Evolutionary conservation across 2,113 vertebrate species (phyloP), one percentile per base, ranked within the genome.

Genomic region (Perca flavescens): DNA sequence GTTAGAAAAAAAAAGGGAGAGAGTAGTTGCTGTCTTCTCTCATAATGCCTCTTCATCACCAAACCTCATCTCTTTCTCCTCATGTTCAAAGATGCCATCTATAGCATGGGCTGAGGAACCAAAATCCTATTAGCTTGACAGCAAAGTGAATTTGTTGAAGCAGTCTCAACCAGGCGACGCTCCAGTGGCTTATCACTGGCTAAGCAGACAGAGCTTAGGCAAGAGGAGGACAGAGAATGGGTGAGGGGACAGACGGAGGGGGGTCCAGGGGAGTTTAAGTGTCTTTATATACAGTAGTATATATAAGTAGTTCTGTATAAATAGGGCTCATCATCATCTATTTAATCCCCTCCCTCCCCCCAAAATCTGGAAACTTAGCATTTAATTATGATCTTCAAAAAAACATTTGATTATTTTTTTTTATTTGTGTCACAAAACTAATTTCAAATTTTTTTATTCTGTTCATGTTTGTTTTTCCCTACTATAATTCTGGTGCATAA

Each of bases 61-160:
- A 19, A 61, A 68, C n/a, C 74, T 79, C 80, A 74, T 81, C 75
- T 86, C 74, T 67, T 74, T 57, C 66, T 67, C 50, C 22, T 79
- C 74, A 46, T 79, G 84, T 84, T 74, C 81, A 77, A 56, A 91
- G 82, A 93, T 83, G 87, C 80, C 81, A 90, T 84, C 86, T 87
- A 83, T 79, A 74, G 82, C 58, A 84, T 34, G 57, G 67, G 67
- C 78, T 28, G 69, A 69, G 80, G 79, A 86, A 79, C 82, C 62
- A 70, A 74, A 92, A 91, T 94, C 87, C 79, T 86, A 93, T 94
- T 92, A 94, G 85, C 88, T 84, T 83, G 72, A 89, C 80, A 86
- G 84, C 75, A 83, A 92, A 92, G 80, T 86, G 86, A 90, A 80
- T 91, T 90, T 92, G 79, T 86, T 83, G 78, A 86, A 85, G 86